Evolutionary conservation across 2,888 invertebrate species (phyloP).

Genomic region (Xestia ashworthii): DNA sequence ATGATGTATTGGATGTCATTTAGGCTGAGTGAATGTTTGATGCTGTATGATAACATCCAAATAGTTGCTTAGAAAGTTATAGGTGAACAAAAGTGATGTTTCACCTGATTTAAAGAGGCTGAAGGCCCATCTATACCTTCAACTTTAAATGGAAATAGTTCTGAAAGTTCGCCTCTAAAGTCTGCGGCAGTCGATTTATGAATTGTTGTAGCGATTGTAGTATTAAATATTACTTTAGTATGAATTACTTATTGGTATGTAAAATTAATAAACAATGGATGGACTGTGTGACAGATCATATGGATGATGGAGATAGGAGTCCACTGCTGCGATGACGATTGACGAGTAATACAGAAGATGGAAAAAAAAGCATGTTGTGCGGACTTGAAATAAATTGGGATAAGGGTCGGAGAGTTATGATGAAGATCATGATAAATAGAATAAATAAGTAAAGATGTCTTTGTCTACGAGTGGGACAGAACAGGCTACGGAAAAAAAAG

Average conservation of each 20-base stretch:
- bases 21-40: slow-evolving; percentile 4
- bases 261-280: not conserved
- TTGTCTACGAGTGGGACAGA: too few relatives aligned
- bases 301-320: too few relatives aligned
- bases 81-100: not conserved
- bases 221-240: not conserved
- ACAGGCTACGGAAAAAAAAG: too few relatives aligned
- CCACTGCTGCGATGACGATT: too few relatives aligned
- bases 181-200: not conserved
- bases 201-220: not conserved
- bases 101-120: not conserved
- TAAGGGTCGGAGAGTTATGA: too few relatives aligned
- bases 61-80: not conserved
- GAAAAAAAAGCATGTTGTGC: too few relatives aligned
- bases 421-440: too few relatives aligned
- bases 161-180: not conserved
- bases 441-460: too few relatives aligned
- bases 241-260: not conserved
- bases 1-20: slow-evolving; percentile 5
- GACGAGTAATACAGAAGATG: too few relatives aligned
- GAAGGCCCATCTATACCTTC: not conserved
- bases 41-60: not conserved
- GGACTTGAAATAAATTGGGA: too few relatives aligned
- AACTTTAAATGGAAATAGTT: slow-evolving; percentile 4
- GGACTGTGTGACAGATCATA: not conserved